Percentiles rank a stretch among this genome's conserved stretches.
Conservation (phyloP, 1,140 invertebrate genomes). For the Arctopsyche grandis region DNA sequence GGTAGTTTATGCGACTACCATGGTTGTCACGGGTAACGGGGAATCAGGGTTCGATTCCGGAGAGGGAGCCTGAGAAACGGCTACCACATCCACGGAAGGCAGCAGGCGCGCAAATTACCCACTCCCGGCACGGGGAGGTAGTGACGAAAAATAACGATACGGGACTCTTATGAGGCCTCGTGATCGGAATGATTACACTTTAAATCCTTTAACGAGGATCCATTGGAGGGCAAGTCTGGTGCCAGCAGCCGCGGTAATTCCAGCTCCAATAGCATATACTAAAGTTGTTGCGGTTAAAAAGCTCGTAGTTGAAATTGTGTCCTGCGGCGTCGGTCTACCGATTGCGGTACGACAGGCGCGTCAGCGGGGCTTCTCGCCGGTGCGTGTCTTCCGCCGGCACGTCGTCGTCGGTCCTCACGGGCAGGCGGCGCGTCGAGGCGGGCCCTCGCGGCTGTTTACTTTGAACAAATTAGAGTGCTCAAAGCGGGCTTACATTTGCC, state of each 20-base stretch:
- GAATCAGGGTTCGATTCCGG: conserved; percentile 75
- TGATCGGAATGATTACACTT: conserved; percentile 91
- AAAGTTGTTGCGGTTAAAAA: conserved; percentile 86
- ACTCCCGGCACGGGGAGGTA: conserved; percentile 82
- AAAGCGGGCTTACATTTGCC: too few species aligned
- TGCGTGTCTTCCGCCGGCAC: too few species aligned
- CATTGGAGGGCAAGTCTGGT: conserved; percentile 93
- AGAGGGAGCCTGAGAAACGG: conserved; percentile 71
- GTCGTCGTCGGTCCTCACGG: too few species aligned
- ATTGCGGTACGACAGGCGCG: too few species aligned
- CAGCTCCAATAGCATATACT: conserved; percentile 91
- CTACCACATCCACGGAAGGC: conserved; percentile 93
- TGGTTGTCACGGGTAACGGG: conserved; percentile 83
- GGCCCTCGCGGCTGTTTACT: too few species aligned
- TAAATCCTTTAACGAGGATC: conserved; percentile 90
- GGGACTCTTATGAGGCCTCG: conserved; percentile 78
- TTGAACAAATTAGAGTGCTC: too few species aligned
- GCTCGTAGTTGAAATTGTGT: conserved; percentile 78
- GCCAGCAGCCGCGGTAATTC: conserved; percentile 92
- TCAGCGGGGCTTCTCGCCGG: too few species aligned
- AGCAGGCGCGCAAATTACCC: conserved; percentile 91
- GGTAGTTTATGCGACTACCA: conserved; percentile 81
- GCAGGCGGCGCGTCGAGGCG: too few species aligned
- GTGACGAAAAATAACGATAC: conserved; percentile 91
- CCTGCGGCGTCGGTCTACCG: conserved; percentile 67